These are phyloP conservation scores for Sarcophilus harrisii DNA, from an alignment of 2,797 vertebrate species.

Conservation along the genomic window DNA sequence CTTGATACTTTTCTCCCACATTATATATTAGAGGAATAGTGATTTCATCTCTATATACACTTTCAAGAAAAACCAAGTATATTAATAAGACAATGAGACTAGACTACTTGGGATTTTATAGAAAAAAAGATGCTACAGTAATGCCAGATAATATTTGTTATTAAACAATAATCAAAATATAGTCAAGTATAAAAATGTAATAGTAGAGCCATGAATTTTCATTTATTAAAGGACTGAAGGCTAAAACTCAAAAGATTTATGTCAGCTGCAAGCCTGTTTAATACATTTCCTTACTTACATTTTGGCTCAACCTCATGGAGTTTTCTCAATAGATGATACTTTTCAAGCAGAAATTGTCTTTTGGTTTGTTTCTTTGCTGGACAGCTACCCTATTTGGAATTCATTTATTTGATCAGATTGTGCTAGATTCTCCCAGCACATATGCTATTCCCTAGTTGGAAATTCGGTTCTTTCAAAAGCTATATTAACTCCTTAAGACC, in stretches of 20 bases:
- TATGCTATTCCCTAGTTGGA: conserved; percentile 51
- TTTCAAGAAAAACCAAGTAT: background rate
- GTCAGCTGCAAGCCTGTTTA: conserved; percentile 12
- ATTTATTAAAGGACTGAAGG: background rate
- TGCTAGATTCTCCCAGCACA: conserved; percentile 27
- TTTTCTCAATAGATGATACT: conserved; percentile 1
- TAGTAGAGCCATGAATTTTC: background rate
- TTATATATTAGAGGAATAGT: background rate
- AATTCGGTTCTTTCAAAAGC: conserved; percentile 38
- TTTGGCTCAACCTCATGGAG: background rate
- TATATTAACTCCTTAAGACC: conserved; percentile 65
- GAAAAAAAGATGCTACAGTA: conserved; percentile 4
- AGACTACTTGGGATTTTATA: conserved; percentile 25
- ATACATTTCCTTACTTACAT: background rate
- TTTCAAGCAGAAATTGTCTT: conserved; percentile 1
- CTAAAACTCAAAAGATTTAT: background rate
- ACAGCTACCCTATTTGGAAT: conserved; percentile 42
- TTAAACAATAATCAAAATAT: background rate
- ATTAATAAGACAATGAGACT: background rate
- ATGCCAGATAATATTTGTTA: background rate
- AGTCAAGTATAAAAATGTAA: background rate
- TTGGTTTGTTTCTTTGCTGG: conserved; percentile 46
- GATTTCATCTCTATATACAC: background rate
- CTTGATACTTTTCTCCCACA: background rate
- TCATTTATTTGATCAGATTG: conserved; percentile 43